Conservation (phyloP, 2,888 invertebrate species). For the Lithophane ornitopus region DNA sequence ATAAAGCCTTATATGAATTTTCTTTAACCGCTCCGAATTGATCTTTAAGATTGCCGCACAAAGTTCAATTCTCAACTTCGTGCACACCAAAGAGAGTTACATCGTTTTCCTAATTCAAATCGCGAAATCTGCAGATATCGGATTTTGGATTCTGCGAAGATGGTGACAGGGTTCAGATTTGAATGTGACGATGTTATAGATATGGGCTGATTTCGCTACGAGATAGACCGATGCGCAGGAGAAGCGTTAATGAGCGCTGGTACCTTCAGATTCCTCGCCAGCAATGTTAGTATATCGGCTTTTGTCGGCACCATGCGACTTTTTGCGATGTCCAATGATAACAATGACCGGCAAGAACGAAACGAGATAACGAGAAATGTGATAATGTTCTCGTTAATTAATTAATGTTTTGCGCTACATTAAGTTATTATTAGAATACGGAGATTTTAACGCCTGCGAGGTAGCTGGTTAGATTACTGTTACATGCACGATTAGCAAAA, state of each 20-base stretch:
- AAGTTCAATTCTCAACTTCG: conserved; percentile 20
- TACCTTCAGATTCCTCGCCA: conserved; percentile 85
- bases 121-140: not conserved
- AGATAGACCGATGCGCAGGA: conserved; percentile 73
- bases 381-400: conserved; percentile 68
- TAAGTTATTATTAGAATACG: conserved; percentile 68
- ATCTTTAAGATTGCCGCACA: conserved; percentile 20
- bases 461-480: conserved; percentile 26
- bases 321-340: conserved; percentile 89
- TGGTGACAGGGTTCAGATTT: conserved; percentile 33
- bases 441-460: conserved; percentile 55
- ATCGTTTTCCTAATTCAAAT: conserved; percentile 58
- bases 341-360: conserved; percentile 80
- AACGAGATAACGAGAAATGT: conserved; percentile 68
- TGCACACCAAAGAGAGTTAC: conserved; percentile 46
- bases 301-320: conserved; percentile 88
- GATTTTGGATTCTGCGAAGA: conserved; percentile 13
- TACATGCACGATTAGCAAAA: not conserved
- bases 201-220: conserved; percentile 70
- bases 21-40: conserved; percentile 14
- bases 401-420: conserved; percentile 67
- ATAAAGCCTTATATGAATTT: conserved; percentile 56
- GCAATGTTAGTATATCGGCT: conserved; percentile 87
- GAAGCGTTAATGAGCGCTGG: conserved; percentile 89
- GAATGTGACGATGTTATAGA: conserved; percentile 36